phyloP scores from a whole-genome alignment of 37 sponge, comb jelly and placozoan genomes.

The Petrosia ficiformis region DNA sequence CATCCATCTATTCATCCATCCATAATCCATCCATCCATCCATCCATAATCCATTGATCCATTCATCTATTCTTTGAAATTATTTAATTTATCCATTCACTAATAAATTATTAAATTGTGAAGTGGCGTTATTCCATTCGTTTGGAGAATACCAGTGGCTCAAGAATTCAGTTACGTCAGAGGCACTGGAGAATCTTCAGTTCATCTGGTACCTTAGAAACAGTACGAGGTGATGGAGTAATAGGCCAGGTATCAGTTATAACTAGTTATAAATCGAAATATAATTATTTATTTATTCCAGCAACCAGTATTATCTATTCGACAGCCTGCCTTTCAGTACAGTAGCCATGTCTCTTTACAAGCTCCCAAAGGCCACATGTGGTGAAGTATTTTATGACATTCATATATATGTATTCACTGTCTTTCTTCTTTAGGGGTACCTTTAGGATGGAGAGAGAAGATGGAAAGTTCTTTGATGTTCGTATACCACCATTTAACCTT shows the following conservation, averaged over 20 bases:
- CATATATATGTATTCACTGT: no score
- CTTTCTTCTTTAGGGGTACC: no score
- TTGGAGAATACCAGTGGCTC: slow-evolving; percentile 82
- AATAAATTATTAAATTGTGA: neutral
- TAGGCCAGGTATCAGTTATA: slow-evolving; percentile 74
- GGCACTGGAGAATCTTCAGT: slow-evolving; percentile 89
- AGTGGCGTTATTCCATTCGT: slow-evolving; percentile 92
- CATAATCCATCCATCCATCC: no score
- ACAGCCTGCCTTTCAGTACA: slow-evolving; percentile 94
- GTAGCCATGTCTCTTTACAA: slow-evolving; percentile 83
- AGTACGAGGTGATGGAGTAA: slow-evolving; percentile 87
- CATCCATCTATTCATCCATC: no score
- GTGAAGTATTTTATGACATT: no score
- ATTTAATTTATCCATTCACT: neutral
- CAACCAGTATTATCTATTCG: slow-evolving; percentile 75
- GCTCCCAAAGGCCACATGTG: slow-evolving; percentile 93
- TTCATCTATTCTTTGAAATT: neutral
- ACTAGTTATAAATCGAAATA: no score
- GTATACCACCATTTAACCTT: slow-evolving; percentile 86
- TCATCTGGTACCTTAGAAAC: slow-evolving; percentile 72
- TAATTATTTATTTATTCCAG: slow-evolving; percentile 21
- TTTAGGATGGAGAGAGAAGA: slow-evolving; percentile 86
- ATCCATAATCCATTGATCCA: no score
- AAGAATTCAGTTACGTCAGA: slow-evolving; percentile 77
- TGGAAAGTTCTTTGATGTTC: slow-evolving; percentile 68